Percentiles rank a stretch among this genome's conserved stretches.
These are phyloP conservation scores for Euleptes europaea DNA, from an alignment of 2,113 vertebrate species.

Conservation along the genomic window DNA sequence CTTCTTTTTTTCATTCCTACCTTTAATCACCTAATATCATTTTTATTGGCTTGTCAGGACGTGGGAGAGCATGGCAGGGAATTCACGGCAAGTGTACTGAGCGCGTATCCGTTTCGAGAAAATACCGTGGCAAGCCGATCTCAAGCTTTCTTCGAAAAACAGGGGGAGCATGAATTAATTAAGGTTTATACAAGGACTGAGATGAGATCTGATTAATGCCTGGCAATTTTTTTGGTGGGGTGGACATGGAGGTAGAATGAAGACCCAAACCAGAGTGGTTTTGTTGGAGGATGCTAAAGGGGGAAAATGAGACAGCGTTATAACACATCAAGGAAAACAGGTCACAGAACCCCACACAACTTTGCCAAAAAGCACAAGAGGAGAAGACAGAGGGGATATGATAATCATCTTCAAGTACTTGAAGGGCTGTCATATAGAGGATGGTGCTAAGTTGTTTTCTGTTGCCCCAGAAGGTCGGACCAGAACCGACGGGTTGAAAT, in stretches of 20 bases:
- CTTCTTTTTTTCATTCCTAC: slow-evolving; percentile 57
- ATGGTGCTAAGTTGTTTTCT: too few relatives aligned
- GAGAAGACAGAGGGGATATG: too few relatives aligned
- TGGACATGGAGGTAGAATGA: slow-evolving; percentile 35
- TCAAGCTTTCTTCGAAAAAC: slow-evolving; percentile 66
- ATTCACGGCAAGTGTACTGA: slow-evolving; percentile 59
- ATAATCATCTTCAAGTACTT: too few relatives aligned
- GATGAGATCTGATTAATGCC: slow-evolving; percentile 67
- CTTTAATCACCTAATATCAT: slow-evolving; percentile 72
- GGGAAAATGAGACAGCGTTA: slow-evolving; percentile 30
- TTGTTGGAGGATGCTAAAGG: slow-evolving; percentile 27
- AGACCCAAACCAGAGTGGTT: slow-evolving; percentile 31
- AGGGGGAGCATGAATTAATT: slow-evolving; percentile 70
- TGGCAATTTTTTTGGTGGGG: slow-evolving; percentile 26
- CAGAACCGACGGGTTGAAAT: too few relatives aligned
- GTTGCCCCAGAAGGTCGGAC: too few relatives aligned
- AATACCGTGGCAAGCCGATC: slow-evolving; percentile 68
- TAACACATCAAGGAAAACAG: slow-evolving; percentile 51
- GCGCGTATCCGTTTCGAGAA: slow-evolving; percentile 61
- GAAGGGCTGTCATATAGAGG: too few relatives aligned
- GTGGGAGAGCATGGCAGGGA: slow-evolving; percentile 48
- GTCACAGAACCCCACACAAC: slow-evolving; percentile 25
- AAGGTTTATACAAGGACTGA: slow-evolving; percentile 58
- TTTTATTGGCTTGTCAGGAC: slow-evolving; percentile 73
- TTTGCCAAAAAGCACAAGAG: background rate